Evolutionary conservation across 2,797 vertebrate genomes (phyloP), one percentile per base, ranked within the genome.

Genomic region (Melopsittacus undulatus): DNA sequence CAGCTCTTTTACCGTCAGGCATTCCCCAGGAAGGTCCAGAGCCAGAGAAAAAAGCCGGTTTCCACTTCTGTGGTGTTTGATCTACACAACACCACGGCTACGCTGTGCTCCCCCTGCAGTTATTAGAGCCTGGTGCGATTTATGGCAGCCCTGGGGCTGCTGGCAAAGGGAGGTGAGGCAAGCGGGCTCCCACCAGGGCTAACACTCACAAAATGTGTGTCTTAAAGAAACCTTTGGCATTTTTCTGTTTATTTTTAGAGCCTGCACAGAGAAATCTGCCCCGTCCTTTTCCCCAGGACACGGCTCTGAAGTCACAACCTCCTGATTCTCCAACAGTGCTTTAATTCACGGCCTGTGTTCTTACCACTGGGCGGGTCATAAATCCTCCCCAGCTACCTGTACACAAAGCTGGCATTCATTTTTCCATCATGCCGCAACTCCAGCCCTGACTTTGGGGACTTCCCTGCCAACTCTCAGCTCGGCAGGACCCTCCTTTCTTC

Each of bases 391-490:
- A 77, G 81, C 78, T 96, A 90, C 84, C 91, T 94, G 81, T 34
- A 23, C 63, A 95, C 94, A 96, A 93, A 93, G 92, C 84, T 30
- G 7, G 75, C 91, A 91, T 96, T 96, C 75, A 96, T 94, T 93
- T 80, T 69, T 36, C 36, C 72, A 54, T 59, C 91, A 23, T 0
- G 6, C 75, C 5, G 3, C 0, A 3, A 14, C 69, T 93, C 81
- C 81, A 82, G 46, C 46, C 27, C 36, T 1, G 10, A 15, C 70
- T 5, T 59, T 68, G 59, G 88, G 92, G 82, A 77, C 72, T 95
- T 96, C 81, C 87, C 91, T 94, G 94, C 72, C 87, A 91, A 48
- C 27, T 79, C 38, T 38, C 3, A 2, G 84, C 91, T 93, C 23
- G 0, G 78, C 63, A 86, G 91, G 92, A 92, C 83, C 46, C 67